These are phyloP conservation scores for Ganaspis sp. DNA, from an alignment of 1,140 invertebrate genomes.

Conservation along the genomic window DNA sequence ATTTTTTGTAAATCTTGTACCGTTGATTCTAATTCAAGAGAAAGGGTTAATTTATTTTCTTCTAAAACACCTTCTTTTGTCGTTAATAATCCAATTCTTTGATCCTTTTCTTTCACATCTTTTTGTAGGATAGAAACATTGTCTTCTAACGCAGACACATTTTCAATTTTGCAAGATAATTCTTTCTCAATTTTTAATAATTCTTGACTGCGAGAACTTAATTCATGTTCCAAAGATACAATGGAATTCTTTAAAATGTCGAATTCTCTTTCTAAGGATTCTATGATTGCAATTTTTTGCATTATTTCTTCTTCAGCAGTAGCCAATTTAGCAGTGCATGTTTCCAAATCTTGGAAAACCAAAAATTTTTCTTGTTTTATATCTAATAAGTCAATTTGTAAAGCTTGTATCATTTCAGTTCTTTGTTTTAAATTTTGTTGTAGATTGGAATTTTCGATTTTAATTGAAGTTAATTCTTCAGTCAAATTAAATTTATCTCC, in stretches of 20 bases:
- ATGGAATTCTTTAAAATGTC: background rate
- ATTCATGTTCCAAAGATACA: conserved; percentile 1
- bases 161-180: background rate
- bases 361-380: background rate
- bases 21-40: too few species aligned
- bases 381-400: background rate
- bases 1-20: too few species aligned
- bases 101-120: background rate
- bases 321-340: background rate
- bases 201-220: background rate
- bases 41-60: background rate
- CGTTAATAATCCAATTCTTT: conserved; percentile 8
- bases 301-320: conserved; percentile 3
- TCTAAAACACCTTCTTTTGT: background rate
- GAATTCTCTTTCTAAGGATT: background rate
- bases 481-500: background rate
- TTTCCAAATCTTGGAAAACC: background rate
- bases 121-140: too few species aligned
- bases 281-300: background rate
- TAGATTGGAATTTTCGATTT: background rate
- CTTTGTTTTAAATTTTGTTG: background rate
- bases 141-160: too few species aligned
- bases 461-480: background rate
- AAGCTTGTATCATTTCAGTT: background rate
- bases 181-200: background rate